Conservation (phyloP, 2,797 vertebrate genomes). For the Simalia tracyae region DNA sequence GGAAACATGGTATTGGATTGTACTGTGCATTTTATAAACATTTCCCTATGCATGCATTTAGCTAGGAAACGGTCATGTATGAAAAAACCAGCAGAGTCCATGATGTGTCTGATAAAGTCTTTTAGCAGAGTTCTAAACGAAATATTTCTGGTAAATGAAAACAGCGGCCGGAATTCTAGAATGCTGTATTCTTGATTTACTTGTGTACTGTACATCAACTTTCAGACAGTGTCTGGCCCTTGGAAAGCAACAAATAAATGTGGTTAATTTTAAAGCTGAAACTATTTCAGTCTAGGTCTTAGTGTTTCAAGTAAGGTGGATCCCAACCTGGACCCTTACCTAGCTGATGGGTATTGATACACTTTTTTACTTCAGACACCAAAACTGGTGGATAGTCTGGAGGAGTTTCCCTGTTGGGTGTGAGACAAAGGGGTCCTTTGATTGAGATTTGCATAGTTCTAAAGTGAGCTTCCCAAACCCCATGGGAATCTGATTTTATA, state of each 20-base stretch:
- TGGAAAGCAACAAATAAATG: background rate
- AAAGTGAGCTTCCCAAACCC: background rate
- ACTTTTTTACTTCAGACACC: background rate
- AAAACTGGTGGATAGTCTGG: background rate
- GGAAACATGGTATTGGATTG: background rate
- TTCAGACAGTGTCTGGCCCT: background rate
- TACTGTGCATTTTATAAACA: background rate
- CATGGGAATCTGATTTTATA: too few relatives aligned
- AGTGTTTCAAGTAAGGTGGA: background rate
- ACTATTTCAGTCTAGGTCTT: background rate
- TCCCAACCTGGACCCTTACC: background rate
- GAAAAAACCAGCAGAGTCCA: background rate
- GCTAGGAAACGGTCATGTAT: background rate
- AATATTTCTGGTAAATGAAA: background rate
- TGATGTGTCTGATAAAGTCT: background rate
- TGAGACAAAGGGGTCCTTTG: background rate
- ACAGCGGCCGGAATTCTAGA: background rate
- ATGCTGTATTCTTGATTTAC: background rate
- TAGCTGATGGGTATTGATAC: background rate
- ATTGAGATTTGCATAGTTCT: background rate
- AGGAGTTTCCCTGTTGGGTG: background rate
- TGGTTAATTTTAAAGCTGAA: background rate
- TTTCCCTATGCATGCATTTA: background rate
- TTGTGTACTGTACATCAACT: too few relatives aligned
- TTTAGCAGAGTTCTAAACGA: background rate